phyloP scores from a whole-genome alignment of 92 coral and sea anemone species.

The Heteractis magnifica region DNA sequence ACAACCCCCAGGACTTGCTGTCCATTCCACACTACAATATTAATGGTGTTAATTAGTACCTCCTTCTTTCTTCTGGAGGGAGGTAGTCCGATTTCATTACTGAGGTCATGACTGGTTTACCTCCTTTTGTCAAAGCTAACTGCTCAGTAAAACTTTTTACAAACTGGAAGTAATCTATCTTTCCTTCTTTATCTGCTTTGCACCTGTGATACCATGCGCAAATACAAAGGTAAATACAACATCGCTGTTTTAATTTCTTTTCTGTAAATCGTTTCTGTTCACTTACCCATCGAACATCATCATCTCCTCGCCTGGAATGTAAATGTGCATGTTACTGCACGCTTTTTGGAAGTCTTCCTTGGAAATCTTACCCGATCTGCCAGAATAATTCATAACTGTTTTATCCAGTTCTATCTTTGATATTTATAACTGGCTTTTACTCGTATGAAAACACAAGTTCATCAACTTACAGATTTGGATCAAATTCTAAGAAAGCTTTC shows the following conservation, averaged over 20 bases:
- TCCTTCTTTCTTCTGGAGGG: constrained; percentile 72
- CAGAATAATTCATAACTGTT: too few relatives aligned
- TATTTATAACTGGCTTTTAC: too few relatives aligned
- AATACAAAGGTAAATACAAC: not conserved
- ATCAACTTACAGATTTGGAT: constrained; percentile 64
- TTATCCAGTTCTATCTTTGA: not conserved
- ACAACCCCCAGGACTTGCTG: not conserved
- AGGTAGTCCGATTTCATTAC: constrained; percentile 86
- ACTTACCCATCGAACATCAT: constrained; percentile 50
- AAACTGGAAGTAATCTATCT: constrained; percentile 63
- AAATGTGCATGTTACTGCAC: constrained; percentile 35
- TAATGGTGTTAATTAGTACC: constrained; percentile 26
- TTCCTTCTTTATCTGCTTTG: constrained; percentile 40
- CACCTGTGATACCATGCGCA: constrained; percentile 30
- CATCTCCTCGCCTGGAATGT: constrained; percentile 42
- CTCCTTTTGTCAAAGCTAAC: constrained; percentile 49
- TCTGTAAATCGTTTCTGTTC: too few relatives aligned
- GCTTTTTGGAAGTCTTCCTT: constrained; percentile 48
- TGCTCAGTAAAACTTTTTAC: constrained; percentile 52
- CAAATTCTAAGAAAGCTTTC: constrained; percentile 73
- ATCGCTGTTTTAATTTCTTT: too few relatives aligned
- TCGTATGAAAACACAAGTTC: not conserved
- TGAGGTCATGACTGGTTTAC: constrained; percentile 49
- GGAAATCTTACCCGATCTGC: constrained; percentile 67
- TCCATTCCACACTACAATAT: not conserved